phyloP scores from a whole-genome alignment of 2,113 vertebrate genomes.

The Alexandromys fortis region DNA sequence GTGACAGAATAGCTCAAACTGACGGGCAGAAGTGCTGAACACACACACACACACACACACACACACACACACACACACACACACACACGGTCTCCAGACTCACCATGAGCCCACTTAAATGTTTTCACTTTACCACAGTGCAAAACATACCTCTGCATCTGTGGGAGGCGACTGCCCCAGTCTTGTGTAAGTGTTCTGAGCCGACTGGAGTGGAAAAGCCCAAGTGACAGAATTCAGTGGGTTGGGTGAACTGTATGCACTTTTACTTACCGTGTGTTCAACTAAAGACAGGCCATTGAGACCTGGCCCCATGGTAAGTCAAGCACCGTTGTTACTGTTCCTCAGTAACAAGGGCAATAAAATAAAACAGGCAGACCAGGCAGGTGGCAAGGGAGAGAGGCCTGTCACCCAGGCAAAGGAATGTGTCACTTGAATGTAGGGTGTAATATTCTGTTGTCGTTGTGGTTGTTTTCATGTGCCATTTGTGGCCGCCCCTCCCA shows the following conservation, averaged over 20 bases:
- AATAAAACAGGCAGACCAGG: not conserved
- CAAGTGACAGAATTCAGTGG: not conserved
- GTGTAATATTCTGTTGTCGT: too few species aligned
- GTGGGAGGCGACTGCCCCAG: not conserved
- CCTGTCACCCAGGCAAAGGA: rapidly evolving
- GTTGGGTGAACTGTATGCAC: too few species aligned
- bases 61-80: not conserved
- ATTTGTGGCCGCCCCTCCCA: not conserved
- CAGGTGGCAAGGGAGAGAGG: not conserved
- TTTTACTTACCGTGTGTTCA: not conserved
- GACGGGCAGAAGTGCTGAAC: not conserved
- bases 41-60: not conserved
- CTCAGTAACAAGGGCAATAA: not conserved
- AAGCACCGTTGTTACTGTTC: not conserved
- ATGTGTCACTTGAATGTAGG: not conserved
- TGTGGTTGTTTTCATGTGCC: not conserved
- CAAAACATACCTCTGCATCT: not conserved
- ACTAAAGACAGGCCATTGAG: not conserved
- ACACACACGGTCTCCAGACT: not conserved
- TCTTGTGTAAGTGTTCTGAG: not conserved
- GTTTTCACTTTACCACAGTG: not conserved
- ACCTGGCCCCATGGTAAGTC: not conserved
- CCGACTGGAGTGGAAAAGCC: too few species aligned
- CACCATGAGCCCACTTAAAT: not conserved
- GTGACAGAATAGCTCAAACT: too few species aligned